These are phyloP conservation scores for Conops quadrifasciatus DNA, from an alignment of 2,888 invertebrate species.

Conservation along the genomic window DNA sequence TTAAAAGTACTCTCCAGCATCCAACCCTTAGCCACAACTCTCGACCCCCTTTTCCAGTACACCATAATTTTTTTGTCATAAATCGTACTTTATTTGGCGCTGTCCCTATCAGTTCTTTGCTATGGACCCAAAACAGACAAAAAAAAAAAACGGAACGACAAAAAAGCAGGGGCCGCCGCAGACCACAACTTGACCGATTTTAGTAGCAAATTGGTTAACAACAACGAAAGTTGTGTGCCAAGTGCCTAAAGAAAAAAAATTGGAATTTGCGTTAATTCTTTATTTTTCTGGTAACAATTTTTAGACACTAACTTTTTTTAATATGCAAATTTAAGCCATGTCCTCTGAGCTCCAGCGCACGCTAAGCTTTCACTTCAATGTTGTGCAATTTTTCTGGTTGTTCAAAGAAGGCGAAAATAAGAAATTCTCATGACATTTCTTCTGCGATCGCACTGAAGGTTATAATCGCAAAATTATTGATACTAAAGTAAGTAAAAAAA, in stretches of 20 bases:
- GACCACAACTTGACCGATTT: background rate
- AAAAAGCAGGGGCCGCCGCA: background rate
- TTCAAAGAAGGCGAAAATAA: no score
- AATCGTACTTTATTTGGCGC: conserved; percentile 22
- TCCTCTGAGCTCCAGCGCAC: no score
- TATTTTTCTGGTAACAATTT: background rate
- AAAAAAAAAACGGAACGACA: background rate
- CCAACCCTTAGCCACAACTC: background rate
- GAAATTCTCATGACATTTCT: no score
- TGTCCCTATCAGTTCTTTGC: conserved; percentile 19
- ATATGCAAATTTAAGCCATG: conserved; percentile 19
- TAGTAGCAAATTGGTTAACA: conserved; percentile 23
- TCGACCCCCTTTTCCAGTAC: background rate
- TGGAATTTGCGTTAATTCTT: background rate
- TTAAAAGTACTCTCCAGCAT: background rate
- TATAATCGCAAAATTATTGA: no score
- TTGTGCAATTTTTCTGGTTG: no score
- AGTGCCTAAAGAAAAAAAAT: conserved; percentile 1
- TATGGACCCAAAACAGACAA: background rate
- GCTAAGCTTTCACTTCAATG: no score
- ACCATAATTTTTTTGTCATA: conserved; percentile 18
- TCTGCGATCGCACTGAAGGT: no score
- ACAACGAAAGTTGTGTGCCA: conserved; percentile 22
- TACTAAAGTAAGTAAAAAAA: no score
- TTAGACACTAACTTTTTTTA: background rate